Conservation (phyloP, 2,888 invertebrate genomes). For the Agrilus mali region DNA sequence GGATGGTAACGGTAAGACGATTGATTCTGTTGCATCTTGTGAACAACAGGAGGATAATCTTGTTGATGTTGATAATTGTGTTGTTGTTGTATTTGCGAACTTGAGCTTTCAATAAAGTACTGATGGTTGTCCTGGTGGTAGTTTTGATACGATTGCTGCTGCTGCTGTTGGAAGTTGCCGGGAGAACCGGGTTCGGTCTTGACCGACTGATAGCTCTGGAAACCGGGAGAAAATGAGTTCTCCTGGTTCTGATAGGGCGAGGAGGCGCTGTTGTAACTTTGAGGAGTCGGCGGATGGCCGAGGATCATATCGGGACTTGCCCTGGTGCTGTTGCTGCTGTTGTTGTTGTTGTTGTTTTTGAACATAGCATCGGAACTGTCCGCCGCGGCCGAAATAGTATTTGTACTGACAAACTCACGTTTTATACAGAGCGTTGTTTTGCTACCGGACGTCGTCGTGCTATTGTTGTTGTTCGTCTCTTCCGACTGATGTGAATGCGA, state of each 20-base stretch:
- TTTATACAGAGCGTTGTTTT: conserved; percentile 26
- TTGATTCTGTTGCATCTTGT: conserved; percentile 21
- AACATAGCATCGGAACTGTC: conserved; percentile 62
- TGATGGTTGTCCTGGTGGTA: conserved; percentile 23
- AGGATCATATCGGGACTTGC: conserved; percentile 45
- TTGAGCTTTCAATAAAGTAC: conserved; percentile 22
- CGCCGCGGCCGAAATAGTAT: conserved; percentile 51
- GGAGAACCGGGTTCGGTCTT: conserved; percentile 38
- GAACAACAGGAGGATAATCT: conserved; percentile 24
- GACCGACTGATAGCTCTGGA: conserved; percentile 25
- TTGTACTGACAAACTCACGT: conserved; percentile 41
- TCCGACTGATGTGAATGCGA: too few species aligned
- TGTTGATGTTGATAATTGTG: conserved; percentile 26
- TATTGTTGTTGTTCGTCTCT: conserved; percentile 57
- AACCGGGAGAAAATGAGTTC: conserved; percentile 43
- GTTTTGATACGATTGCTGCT: conserved; percentile 17
- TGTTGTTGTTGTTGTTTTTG: conserved; percentile 46
- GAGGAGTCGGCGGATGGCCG: conserved; percentile 51
- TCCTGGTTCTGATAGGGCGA: conserved; percentile 50
- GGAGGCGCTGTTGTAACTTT: conserved; percentile 53
- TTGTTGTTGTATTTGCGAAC: conserved; percentile 19
- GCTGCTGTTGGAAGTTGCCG: conserved; percentile 19
- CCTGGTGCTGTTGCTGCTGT: too few species aligned
- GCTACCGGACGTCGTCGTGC: conserved; percentile 27
- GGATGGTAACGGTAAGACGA: conserved; percentile 30